These are phyloP conservation scores for Neoscelio sp. DNA, from an alignment of 2,888 invertebrate genomes.

Conservation along the genomic window DNA sequence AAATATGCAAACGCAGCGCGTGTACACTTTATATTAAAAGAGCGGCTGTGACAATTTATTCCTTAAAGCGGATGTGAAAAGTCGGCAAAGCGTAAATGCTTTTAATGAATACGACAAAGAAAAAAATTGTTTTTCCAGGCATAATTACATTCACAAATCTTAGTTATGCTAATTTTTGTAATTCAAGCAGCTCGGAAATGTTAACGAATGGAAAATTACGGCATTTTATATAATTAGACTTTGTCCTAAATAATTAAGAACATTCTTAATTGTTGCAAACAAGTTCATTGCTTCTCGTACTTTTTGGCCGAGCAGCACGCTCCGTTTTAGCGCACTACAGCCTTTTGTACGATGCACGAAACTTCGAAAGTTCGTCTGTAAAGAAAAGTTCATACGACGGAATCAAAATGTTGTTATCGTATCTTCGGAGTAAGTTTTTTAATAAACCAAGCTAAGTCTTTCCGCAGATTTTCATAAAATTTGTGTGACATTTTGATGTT, in stretches of 20 bases:
- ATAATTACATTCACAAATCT: conserved; percentile 53
- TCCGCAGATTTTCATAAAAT: too few relatives aligned
- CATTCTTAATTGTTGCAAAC: conserved; percentile 43
- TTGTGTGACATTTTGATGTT: too few relatives aligned
- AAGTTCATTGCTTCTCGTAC: conserved; percentile 11
- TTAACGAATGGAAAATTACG: conserved; percentile 38
- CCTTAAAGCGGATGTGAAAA: conserved; percentile 52
- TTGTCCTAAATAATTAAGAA: conserved; percentile 49
- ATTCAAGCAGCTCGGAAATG: conserved; percentile 25
- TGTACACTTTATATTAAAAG: conserved; percentile 45
- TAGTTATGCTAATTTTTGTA: conserved; percentile 43
- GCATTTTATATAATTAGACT: conserved; percentile 45
- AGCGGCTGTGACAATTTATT: conserved; percentile 56
- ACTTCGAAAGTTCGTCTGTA: too few relatives aligned
- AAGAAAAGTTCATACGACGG: too few relatives aligned
- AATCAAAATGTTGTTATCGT: too few relatives aligned
- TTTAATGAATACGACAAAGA: conserved; percentile 47
- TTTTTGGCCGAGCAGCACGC: too few relatives aligned
- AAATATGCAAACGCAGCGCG: conserved; percentile 43
- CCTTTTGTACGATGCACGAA: too few relatives aligned
- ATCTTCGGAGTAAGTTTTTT: too few relatives aligned
- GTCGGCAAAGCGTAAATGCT: conserved; percentile 45
- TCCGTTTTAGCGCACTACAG: too few relatives aligned
- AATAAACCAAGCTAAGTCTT: too few relatives aligned
- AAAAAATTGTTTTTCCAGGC: conserved; percentile 17